phyloP scores from a whole-genome alignment of 1,140 invertebrate genomes.

The Papilio machaon region DNA sequence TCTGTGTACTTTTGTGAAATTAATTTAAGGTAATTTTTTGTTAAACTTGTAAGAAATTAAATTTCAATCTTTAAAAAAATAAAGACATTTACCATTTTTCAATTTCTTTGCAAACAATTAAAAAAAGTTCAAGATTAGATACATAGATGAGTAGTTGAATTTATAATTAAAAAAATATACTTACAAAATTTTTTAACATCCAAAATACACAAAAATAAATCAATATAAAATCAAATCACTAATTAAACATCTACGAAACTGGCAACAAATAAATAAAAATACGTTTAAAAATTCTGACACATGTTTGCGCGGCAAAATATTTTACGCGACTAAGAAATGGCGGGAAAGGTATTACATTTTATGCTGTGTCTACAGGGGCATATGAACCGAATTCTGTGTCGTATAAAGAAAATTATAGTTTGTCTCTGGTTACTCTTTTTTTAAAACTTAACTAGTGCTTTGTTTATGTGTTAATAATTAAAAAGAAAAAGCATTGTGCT shows the following conservation, averaged over 20 bases:
- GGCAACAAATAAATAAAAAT: neutral
- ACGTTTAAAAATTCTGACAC: constrained; percentile 19
- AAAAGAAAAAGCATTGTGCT: too few species aligned
- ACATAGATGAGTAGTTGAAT: neutral
- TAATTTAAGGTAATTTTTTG: too few species aligned
- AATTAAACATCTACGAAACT: neutral
- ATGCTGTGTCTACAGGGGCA: neutral
- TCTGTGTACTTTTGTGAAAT: too few species aligned
- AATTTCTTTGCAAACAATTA: too few species aligned
- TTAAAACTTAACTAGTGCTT: too few species aligned
- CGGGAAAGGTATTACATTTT: neutral
- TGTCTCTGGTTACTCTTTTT: neutral
- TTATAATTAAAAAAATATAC: neutral
- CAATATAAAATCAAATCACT: constrained; percentile 7
- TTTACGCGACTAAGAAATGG: constrained; percentile 4
- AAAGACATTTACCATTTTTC: too few species aligned
- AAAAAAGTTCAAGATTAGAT: too few species aligned
- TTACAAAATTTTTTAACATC: neutral
- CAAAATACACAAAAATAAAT: neutral
- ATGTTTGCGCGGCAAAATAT: constrained; percentile 35
- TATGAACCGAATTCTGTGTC: neutral
- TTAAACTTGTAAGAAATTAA: too few species aligned
- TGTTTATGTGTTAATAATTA: too few species aligned
- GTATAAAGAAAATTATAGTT: neutral
- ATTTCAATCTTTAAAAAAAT: too few species aligned